phyloP scores from a whole-genome alignment of 2,797 vertebrate species.

The Florisuga fusca region DNA sequence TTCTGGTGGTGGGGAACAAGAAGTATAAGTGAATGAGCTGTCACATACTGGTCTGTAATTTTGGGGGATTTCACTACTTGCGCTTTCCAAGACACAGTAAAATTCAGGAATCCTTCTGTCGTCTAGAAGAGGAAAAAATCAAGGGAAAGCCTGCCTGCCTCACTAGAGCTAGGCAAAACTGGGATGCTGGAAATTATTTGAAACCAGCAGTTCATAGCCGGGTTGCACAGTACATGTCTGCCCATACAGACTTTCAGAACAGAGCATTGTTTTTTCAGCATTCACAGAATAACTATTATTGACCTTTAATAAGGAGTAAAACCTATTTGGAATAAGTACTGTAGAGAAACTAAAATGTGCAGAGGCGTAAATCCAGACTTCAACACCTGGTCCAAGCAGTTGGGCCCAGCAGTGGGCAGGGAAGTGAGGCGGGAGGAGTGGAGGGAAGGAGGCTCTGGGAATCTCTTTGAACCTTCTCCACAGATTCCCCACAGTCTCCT shows the following conservation, averaged over 20 bases:
- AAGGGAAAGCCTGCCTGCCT: not conserved
- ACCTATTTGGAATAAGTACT: not conserved
- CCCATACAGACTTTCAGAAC: not conserved
- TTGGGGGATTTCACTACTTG: not conserved
- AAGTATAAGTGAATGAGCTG: not conserved
- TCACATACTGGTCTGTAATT: not conserved
- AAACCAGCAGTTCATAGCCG: not conserved
- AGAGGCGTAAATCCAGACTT: not conserved
- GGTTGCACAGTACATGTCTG: not conserved
- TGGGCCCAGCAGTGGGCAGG: not conserved
- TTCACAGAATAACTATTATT: not conserved
- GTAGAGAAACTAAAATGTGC: not conserved
- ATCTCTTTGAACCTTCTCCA: not conserved
- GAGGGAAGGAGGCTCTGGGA: not conserved
- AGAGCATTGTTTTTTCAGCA: not conserved
- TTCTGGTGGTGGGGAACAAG: not conserved
- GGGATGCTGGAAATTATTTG: not conserved
- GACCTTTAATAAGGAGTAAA: not conserved
- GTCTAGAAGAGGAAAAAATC: not conserved
- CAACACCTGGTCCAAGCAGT: not conserved
- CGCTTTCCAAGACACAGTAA: not conserved
- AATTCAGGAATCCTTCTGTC: not conserved
- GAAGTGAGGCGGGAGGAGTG: not conserved
- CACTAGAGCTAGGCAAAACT: not conserved
- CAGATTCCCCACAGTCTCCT: not conserved